A percentile compares a stretch with the other conserved stretches of the same genome.
These are phyloP conservation scores for Myotis lucifugus DNA, from an alignment of 2,113 vertebrate species.

Conservation along the genomic window DNA sequence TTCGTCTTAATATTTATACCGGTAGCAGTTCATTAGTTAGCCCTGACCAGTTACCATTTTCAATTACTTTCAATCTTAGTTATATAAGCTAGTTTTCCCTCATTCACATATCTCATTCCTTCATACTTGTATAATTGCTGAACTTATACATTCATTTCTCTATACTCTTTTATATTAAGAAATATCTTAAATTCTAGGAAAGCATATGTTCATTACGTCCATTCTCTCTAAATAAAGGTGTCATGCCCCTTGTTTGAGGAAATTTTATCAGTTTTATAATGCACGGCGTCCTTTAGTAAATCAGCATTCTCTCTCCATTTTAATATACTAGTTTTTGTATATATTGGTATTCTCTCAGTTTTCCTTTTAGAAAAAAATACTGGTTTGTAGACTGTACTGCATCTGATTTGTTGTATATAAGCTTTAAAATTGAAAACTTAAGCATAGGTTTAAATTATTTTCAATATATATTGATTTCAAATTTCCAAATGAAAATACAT, in stretches of 20 bases:
- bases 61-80: conserved; percentile 48
- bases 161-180: not conserved
- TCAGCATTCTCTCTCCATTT: not conserved
- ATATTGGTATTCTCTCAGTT: not conserved
- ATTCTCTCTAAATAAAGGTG: not conserved
- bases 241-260: not conserved
- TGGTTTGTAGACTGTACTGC: not conserved
- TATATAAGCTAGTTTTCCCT: conserved; percentile 47
- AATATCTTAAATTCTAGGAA: conserved; percentile 25
- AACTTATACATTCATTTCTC: conserved; percentile 22
- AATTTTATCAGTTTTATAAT: conserved; percentile 7
- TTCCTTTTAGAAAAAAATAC: not conserved
- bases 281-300: not conserved
- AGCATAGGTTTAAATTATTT: not conserved
- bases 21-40: conserved; percentile 54
- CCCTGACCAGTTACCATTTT: conserved; percentile 52
- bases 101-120: conserved; percentile 24
- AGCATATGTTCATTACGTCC: not conserved
- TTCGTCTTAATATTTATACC: conserved; percentile 51
- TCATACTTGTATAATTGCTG: not conserved
- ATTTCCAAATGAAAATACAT: not conserved
- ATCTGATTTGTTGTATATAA: not conserved
- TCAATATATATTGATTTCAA: not conserved
- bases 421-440: conserved; percentile 27
- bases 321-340: not conserved